Evolutionary conservation across 2,113 vertebrate genomes (phyloP).

Genomic region (Chaetops frenatus): DNA sequence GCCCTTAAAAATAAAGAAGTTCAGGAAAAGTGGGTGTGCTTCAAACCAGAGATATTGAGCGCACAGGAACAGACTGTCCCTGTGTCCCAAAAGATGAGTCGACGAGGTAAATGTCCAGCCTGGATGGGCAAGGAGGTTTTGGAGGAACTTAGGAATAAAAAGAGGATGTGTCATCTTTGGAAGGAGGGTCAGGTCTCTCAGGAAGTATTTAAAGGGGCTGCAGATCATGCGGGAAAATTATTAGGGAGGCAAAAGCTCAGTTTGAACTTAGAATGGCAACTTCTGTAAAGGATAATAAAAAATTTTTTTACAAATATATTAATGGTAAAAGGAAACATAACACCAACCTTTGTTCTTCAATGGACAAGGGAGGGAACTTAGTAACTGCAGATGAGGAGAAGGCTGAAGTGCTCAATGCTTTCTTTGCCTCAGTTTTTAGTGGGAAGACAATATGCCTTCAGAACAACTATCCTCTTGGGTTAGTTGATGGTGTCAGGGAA

Average conservation of each 20-base stretch:
- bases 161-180: not conserved
- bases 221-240: not conserved
- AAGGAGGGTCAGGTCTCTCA: not conserved
- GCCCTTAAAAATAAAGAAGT: no score
- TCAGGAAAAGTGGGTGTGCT: no score
- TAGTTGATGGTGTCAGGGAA: no score
- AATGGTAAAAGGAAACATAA: not conserved
- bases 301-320: not conserved
- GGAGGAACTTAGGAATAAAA: no score
- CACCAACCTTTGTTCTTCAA: not conserved
- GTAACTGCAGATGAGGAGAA: not conserved
- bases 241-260: not conserved
- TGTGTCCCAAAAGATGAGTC: no score
- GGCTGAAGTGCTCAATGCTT: no score
- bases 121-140: no score
- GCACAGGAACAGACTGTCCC: no score
- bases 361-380: not conserved
- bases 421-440: not conserved
- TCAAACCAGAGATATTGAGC: no score
- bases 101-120: no score
- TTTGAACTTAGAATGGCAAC: not conserved
- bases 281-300: not conserved
- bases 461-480: no score
- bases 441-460: no score
- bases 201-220: not conserved